Percentiles rank a stretch among this genome's conserved stretches.
phyloP scores from a whole-genome alignment of 2,888 invertebrate species.

The Pterostichus niger region DNA sequence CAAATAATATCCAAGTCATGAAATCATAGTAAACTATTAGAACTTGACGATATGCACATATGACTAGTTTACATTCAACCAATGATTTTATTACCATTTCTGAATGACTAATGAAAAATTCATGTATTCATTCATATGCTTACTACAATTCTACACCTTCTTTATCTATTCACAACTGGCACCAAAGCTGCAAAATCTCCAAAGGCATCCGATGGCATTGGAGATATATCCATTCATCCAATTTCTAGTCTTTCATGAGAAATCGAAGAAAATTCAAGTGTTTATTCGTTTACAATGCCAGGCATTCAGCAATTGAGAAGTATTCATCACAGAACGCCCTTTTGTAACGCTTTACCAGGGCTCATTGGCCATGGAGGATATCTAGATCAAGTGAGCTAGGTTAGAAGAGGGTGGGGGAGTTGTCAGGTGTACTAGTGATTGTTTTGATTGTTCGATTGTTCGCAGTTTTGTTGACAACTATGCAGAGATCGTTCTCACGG shows the following conservation, averaged over 20 bases:
- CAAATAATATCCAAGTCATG: too few species aligned
- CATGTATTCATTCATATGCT: too few species aligned
- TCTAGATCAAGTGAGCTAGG: too few species aligned
- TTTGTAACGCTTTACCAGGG: neutral
- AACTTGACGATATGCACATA: too few species aligned
- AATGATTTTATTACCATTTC: too few species aligned
- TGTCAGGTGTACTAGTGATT: constrained; percentile 11
- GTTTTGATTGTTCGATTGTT: constrained; percentile 34
- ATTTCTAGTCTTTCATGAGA: constrained; percentile 15
- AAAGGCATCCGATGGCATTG: neutral
- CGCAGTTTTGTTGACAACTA: constrained; percentile 1
- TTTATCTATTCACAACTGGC: too few species aligned
- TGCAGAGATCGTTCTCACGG: constrained; percentile 4
- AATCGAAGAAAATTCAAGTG: constrained; percentile 36
- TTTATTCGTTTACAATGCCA: neutral
- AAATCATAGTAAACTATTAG: too few species aligned
- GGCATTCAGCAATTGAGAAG: neutral
- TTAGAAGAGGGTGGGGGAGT: too few species aligned
- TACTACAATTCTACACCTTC: too few species aligned
- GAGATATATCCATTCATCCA: constrained; percentile 12
- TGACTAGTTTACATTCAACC: too few species aligned
- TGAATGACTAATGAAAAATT: too few species aligned
- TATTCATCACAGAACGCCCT: constrained; percentile 4
- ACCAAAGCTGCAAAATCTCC: too few species aligned
- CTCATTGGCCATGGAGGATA: neutral